Conservation (phyloP, 2,888 invertebrate genomes). For the Aspidiotus destructor region DNA sequence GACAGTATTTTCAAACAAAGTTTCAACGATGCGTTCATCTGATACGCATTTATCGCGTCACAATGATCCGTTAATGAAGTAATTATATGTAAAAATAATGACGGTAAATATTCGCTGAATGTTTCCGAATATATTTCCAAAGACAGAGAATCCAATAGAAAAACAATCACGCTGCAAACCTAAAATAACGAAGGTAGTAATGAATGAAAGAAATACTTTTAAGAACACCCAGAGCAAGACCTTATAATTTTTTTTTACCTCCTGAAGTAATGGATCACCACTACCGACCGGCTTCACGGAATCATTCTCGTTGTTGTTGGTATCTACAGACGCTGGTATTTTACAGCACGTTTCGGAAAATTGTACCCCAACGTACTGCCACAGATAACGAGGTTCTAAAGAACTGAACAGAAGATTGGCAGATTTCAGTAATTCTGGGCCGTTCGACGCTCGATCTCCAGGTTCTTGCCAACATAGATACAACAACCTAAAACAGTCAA, state of each 20-base stretch:
- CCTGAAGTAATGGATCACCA: conserved; percentile 50
- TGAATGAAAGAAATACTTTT: not conserved
- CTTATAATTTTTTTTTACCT: too few species aligned
- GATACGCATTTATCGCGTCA: conserved; percentile 48
- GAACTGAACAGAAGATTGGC: conserved; percentile 75
- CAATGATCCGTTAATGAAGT: conserved; percentile 52
- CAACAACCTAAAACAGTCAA: conserved; percentile 36
- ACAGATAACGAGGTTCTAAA: conserved; percentile 74
- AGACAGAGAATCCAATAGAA: conserved; percentile 63
- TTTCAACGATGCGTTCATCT: conserved; percentile 55
- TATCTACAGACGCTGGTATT: conserved; percentile 35
- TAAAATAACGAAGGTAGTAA: conserved; percentile 42
- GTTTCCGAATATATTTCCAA: conserved; percentile 67
- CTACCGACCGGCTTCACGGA: conserved; percentile 50
- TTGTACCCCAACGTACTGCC: conserved; percentile 64
- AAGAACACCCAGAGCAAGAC: not conserved
- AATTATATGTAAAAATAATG: conserved; percentile 58
- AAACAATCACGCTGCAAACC: conserved; percentile 62
- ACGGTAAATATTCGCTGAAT: conserved; percentile 67
- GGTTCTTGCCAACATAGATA: conserved; percentile 38
- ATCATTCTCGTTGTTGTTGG: conserved; percentile 34
- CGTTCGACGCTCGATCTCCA: conserved; percentile 36
- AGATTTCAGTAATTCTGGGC: conserved; percentile 64
- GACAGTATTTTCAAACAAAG: conserved; percentile 64
- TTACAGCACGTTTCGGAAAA: conserved; percentile 50